Conservation (phyloP, 2,113 vertebrate species). For the Orycteropus afer region DNA sequence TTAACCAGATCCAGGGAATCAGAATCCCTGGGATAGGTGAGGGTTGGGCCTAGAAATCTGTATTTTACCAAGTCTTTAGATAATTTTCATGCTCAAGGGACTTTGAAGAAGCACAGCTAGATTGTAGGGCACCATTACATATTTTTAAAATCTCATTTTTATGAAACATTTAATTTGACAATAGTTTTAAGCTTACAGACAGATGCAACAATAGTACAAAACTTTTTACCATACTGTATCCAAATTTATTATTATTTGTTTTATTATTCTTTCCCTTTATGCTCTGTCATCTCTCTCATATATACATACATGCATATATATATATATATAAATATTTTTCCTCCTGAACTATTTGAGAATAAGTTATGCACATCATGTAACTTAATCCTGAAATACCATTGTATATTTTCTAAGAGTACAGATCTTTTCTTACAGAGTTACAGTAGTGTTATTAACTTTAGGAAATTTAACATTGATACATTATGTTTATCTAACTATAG, state of each 20-base stretch:
- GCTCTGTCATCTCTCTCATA: neutral
- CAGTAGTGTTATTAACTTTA: neutral
- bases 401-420: neutral
- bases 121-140: neutral
- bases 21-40: neutral
- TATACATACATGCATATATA: neutral
- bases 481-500: neutral
- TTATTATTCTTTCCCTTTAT: neutral
- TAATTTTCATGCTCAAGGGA: neutral
- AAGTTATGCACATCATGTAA: neutral
- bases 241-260: neutral
- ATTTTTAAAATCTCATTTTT: neutral
- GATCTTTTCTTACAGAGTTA: neutral
- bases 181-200: slow-evolving; percentile 29
- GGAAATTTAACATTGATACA: neutral
- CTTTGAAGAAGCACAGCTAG: neutral
- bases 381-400: neutral
- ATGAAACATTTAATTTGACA: slow-evolving; percentile 1
- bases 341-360: neutral
- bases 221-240: neutral
- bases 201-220: slow-evolving; percentile 8
- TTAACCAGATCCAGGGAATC: neutral
- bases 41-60: neutral
- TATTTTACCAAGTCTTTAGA: neutral
- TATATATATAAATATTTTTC: neutral